Evolutionary conservation across 2,113 vertebrate genomes (phyloP).

Genomic region (Balaenoptera acutorostrata): DNA sequence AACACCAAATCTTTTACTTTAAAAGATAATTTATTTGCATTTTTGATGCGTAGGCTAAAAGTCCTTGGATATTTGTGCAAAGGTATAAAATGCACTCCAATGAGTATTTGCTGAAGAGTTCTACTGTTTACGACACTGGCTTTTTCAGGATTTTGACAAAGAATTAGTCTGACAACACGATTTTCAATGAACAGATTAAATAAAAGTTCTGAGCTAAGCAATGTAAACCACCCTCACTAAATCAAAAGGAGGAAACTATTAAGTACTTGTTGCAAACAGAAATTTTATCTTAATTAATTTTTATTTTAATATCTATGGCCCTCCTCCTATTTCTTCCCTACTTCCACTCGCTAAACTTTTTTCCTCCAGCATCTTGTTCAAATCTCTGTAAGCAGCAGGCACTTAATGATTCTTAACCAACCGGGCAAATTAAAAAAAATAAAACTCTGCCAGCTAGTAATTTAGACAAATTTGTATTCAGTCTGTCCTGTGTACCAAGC

Average conservation of each 20-base stretch:
- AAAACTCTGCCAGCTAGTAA: background rate
- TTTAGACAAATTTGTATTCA: background rate
- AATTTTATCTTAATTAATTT: background rate
- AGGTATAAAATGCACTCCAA: background rate
- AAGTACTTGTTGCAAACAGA: background rate
- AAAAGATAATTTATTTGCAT: background rate
- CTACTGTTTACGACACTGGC: background rate
- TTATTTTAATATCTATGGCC: background rate
- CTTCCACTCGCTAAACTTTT: background rate
- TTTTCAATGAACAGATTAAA: background rate
- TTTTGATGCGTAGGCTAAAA: background rate
- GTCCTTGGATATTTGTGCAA: background rate
- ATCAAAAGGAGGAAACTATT: background rate
- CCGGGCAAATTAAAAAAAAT: background rate
- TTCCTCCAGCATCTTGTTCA: background rate
- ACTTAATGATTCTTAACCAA: background rate
- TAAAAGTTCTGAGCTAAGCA: background rate
- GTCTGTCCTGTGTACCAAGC: background rate
- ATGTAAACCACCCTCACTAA: background rate
- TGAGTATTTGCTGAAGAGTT: background rate
- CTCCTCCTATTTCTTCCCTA: background rate
- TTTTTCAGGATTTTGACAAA: background rate
- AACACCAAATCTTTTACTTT: background rate
- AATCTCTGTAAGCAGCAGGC: background rate
- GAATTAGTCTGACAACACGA: background rate